A percentile compares a stretch with the other conserved stretches of the same genome.
Conservation (phyloP, 1,140 invertebrate species). For the Cotesia chilonis region DNA sequence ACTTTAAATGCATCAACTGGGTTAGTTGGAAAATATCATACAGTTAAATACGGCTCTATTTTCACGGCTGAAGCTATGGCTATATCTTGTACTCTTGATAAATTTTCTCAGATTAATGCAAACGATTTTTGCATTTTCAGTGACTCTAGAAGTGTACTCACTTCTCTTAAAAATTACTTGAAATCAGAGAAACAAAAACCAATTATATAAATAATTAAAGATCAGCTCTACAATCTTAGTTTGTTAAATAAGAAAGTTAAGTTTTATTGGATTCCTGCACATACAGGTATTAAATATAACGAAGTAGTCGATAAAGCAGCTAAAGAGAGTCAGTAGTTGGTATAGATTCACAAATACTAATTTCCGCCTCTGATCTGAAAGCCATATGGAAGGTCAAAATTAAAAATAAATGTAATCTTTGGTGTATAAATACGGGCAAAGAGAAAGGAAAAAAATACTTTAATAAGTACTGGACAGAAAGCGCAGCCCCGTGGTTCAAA, state of each 20-base stretch:
- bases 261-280: constrained; percentile 23
- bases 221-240: not conserved
- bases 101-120: not conserved
- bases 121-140: constrained; percentile 6
- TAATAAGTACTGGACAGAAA: not conserved
- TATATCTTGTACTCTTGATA: not conserved
- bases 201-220: not conserved
- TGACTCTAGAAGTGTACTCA: constrained; percentile 24
- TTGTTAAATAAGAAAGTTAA: not conserved
- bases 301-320: constrained; percentile 24
- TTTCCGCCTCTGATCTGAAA: constrained; percentile 21
- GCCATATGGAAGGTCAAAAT: constrained; percentile 8
- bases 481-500: constrained; percentile 29
- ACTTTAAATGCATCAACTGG: not conserved
- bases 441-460: constrained; percentile 26
- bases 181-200: not conserved
- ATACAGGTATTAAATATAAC: constrained; percentile 6
- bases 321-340: constrained; percentile 6
- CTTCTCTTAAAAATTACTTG: not conserved
- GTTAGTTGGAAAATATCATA: not conserved
- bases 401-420: constrained; percentile 16
- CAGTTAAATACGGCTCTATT: constrained; percentile 1
- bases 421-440: constrained; percentile 7
- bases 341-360: constrained; percentile 12
- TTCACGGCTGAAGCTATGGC: constrained; percentile 27